A percentile compares a stretch with the other conserved stretches of the same genome.
Conservation (phyloP, 1,140 invertebrate species). For the Trialeurodes vaporariorum region DNA sequence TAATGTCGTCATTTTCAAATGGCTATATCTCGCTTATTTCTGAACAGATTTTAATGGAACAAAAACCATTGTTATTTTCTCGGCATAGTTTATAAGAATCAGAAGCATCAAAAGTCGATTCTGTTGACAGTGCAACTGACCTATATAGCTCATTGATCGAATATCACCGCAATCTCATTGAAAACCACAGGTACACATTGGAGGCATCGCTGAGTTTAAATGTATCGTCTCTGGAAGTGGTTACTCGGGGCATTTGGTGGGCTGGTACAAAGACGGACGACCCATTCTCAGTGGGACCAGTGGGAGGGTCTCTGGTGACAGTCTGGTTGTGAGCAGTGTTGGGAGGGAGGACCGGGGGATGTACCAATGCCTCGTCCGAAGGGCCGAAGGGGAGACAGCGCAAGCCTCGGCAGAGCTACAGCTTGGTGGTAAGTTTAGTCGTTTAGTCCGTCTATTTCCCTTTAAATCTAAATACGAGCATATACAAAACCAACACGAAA, state of each 20-base stretch:
- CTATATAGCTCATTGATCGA: no score
- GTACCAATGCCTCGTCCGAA: constrained; percentile 70
- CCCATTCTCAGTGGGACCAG: constrained; percentile 34
- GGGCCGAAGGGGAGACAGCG: constrained; percentile 60
- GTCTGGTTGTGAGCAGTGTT: constrained; percentile 51
- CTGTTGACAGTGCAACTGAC: no score
- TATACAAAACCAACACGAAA: no score
- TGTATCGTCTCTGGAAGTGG: constrained; percentile 42
- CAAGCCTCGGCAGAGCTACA: constrained; percentile 68
- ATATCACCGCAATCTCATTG: no score
- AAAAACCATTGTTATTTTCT: no score
- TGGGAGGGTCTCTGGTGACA: constrained; percentile 47
- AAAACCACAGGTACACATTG: constrained; percentile 54
- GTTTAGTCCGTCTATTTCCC: no score
- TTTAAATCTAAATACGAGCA: no score
- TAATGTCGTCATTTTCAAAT: no score
- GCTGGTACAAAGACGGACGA: constrained; percentile 64
- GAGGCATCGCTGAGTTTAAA: constrained; percentile 59
- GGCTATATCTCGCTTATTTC: no score
- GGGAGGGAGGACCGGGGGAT: constrained; percentile 67
- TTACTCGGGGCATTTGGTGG: constrained; percentile 24
- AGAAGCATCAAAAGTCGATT: no score
- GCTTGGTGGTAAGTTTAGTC: constrained; percentile 62
- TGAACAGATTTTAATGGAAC: no score
- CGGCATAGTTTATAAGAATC: no score